phyloP scores from a whole-genome alignment of 2,113 vertebrate genomes.

The Calypte anna region DNA sequence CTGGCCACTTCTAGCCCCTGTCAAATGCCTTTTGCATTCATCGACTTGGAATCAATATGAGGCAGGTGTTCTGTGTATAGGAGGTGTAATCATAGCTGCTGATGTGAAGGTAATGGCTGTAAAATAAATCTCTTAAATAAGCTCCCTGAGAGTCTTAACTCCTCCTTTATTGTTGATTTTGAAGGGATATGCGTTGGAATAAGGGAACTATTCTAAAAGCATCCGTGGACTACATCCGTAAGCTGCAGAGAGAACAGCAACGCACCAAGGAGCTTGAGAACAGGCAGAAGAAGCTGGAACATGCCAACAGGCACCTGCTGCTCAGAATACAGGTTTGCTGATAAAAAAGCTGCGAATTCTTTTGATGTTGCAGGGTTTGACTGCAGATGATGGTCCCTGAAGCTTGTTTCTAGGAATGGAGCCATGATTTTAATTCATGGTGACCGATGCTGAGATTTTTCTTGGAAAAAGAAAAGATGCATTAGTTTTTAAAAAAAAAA shows the following conservation, averaged over 20 bases:
- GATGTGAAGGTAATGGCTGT: too few relatives aligned
- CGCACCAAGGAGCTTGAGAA: constrained; percentile 93
- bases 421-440: accelerated
- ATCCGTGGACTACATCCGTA: constrained; percentile 96
- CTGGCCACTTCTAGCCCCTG: constrained; percentile 41
- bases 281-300: constrained; percentile 94
- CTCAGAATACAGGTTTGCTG: constrained; percentile 92
- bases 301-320: constrained; percentile 92
- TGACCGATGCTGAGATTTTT: neutral
- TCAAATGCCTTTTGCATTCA: neutral
- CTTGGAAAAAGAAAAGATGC: neutral
- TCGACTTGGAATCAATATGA: neutral
- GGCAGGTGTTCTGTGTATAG: accelerated
- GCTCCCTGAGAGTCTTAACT: neutral
- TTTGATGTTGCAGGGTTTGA: neutral
- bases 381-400: neutral
- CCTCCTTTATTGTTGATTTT: neutral
- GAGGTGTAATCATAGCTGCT: neutral
- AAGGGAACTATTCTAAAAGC: constrained; percentile 98
- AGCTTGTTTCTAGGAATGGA: neutral
- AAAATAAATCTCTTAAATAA: neutral
- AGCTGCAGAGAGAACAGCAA: constrained; percentile 93
- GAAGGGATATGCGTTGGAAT: constrained; percentile 94
- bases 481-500: neutral
- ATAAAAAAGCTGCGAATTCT: neutral